Percentiles rank a stretch among this genome's conserved stretches.
phyloP scores from a whole-genome alignment of 2,797 vertebrate species.

The Cottoperca gobio region DNA sequence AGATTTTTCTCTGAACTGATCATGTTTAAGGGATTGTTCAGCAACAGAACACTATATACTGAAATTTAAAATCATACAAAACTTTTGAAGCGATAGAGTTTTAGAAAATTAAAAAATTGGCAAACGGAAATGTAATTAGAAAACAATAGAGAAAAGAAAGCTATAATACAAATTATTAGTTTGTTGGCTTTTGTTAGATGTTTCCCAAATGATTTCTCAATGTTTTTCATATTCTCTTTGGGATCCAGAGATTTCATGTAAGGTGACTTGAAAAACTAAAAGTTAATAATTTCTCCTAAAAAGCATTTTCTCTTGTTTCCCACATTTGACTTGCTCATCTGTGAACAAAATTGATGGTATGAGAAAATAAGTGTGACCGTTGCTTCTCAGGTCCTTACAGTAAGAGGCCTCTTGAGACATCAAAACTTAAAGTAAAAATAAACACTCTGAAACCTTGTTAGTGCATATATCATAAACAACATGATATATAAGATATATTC shows the following conservation, averaged over 20 bases:
- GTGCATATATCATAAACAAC: neutral
- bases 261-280: neutral
- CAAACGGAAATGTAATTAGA: neutral
- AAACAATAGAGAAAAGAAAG: neutral
- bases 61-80: no score
- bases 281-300: neutral
- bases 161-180: neutral
- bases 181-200: neutral
- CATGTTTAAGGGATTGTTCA: neutral
- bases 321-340: constrained; percentile 33
- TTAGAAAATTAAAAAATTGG: neutral
- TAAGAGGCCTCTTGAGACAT: constrained; percentile 47
- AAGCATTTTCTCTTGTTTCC: neutral
- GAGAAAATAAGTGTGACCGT: constrained; percentile 40
- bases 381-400: constrained; percentile 39
- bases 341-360: constrained; percentile 37
- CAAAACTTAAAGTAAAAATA: constrained; percentile 29
- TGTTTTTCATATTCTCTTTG: neutral
- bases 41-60: neutral
- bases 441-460: neutral
- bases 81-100: no score
- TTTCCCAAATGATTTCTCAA: neutral
- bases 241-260: rapidly evolving
- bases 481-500: no score
- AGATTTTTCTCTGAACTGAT: neutral